Base-by-base conservation (phyloP, 2,113 vertebrate genomes). In the Gnathonemus longibarbis region DNA sequence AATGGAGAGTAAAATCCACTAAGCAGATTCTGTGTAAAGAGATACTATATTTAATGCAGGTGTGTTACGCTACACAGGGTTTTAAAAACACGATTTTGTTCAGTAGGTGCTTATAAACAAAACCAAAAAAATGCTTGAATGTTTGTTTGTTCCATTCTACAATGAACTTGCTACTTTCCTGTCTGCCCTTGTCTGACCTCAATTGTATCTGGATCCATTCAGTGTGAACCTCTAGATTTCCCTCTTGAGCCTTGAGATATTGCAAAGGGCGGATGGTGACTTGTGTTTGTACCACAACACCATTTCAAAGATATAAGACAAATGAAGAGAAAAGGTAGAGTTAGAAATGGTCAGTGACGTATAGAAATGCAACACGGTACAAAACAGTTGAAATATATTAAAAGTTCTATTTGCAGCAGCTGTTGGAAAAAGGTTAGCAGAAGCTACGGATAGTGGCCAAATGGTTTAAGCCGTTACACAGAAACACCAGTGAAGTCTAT, bases 341-440 rank as follows among this genome's bases (percentile, higher is more conserved):
- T 11, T 52, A 53, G 35, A 45, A 53, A 93, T 84, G 91, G 89
- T 90, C 87, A 92, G 93, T 91, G 92, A 88, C 86, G 92, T 91
- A 89, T 84, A 91, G 84, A 92, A 94, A 94, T 91, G 91, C 91
- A 93, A 92, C 92, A 92, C 91, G 93, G 92, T 94, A 94, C 90
- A 93, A 94, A 93, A 95, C 91, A 90, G 92, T 92, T 94, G 92
- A 95, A 95, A 95, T 95, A 95, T 95, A 95, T 95, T 94, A 95
- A 95, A 94, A 93, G 93, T 93, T 95, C 93, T 95, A 95, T 95
- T 93, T 94, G 92, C 93, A 92, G 94, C 93, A 94, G 91, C 66
- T 87, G 89, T 92, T 90, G 27, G 86, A 92, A 93, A 94, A 93
- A 94, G 94, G 19, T 96, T 95, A 95, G 93, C 91, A 90, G 93